Percentiles rank a stretch among this genome's conserved stretches.
Evolutionary conservation across 2,113 vertebrate genomes (phyloP).

Genomic region (Seriola quinqueradiata): DNA sequence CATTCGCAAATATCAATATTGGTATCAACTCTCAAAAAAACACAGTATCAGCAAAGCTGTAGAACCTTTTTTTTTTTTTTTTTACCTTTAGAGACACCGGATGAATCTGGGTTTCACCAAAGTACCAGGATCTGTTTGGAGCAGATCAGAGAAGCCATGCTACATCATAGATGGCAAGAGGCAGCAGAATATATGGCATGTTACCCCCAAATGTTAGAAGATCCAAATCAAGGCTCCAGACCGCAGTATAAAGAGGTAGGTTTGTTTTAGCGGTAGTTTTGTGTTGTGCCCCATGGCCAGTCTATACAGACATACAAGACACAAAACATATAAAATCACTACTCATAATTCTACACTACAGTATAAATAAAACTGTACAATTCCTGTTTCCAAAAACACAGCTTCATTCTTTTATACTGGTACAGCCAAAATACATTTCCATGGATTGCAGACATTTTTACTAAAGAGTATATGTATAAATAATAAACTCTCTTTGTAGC

Average conservation of each 20-base stretch:
- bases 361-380: neutral
- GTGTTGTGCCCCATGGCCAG: neutral
- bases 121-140: slow-evolving; percentile 84
- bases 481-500: slow-evolving; percentile 73
- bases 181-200: slow-evolving; percentile 88
- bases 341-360: neutral
- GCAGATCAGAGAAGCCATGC: slow-evolving; percentile 87
- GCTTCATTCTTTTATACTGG: neutral
- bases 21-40: neutral
- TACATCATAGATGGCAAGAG: slow-evolving; percentile 90
- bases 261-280: slow-evolving; percentile 15
- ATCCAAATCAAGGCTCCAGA: slow-evolving; percentile 40
- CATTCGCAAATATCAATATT: neutral
- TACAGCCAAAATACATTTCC: neutral
- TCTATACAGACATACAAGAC: neutral
- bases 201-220: slow-evolving; percentile 88
- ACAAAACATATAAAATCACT: neutral
- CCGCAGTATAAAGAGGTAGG: slow-evolving; percentile 83
- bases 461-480: no score
- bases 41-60: neutral
- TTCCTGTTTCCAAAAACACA: neutral
- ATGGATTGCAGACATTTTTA: neutral
- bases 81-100: slow-evolving; percentile 46
- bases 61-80: neutral
- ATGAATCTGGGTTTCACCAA: slow-evolving; percentile 82